Evolutionary conservation across 2,888 invertebrate species (phyloP).

Genomic region (Plagodis pulveraria): DNA sequence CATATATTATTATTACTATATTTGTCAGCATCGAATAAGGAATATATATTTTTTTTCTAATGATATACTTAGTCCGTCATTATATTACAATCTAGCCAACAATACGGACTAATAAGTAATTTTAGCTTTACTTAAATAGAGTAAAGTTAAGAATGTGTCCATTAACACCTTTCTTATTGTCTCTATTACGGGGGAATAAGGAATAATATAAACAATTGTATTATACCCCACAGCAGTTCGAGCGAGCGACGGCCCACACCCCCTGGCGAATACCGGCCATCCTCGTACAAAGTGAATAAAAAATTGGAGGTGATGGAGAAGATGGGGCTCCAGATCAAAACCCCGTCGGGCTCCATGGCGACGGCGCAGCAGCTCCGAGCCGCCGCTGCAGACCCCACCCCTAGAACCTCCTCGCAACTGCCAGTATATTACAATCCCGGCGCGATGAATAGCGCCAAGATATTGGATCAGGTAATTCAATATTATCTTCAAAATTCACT

Average conservation of each 20-base stretch:
- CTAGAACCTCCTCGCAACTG: constrained; percentile 46
- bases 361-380: constrained; percentile 84
- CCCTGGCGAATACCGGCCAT: constrained; percentile 69
- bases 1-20: too few species aligned
- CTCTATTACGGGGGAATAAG: too few species aligned
- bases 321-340: constrained; percentile 83
- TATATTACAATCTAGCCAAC: too few species aligned
- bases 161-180: too few species aligned
- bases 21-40: too few species aligned
- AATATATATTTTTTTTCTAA: too few species aligned
- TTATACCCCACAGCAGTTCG: constrained; percentile 33
- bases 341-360: constrained; percentile 81
- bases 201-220: too few species aligned
- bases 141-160: too few species aligned
- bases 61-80: too few species aligned
- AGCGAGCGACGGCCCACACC: constrained; percentile 59
- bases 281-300: constrained; percentile 79
- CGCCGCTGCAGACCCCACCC: constrained; percentile 72
- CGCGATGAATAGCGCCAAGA: constrained; percentile 90
- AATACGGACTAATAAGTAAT: too few species aligned
- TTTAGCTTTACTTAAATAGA: too few species aligned
- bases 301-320: constrained; percentile 82
- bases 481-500: too few species aligned
- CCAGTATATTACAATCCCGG: constrained; percentile 92
- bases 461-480: constrained; percentile 88